Base-by-base conservation (phyloP, 2,113 vertebrate genomes). In the Perognathus longimembris region DNA sequence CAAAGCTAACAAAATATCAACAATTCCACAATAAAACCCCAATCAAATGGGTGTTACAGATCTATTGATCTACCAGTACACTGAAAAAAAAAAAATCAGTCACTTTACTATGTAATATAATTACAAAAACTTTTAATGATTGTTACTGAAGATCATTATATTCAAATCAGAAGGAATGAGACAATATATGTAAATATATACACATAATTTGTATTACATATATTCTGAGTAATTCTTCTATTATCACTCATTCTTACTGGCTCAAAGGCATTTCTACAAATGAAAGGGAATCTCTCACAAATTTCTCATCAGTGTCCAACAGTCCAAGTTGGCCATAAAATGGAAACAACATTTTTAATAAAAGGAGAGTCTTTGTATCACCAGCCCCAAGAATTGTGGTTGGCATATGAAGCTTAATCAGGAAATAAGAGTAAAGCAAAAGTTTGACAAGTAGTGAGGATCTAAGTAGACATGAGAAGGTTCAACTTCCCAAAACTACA, bases 221-320 rank as follows among this genome's bases (percentile, higher is more conserved):
- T 89, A 85, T 36, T 12, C 6, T 71, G 73, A 67, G 50, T 15
- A 77, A 28, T 94, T 80, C 77, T 81, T 40, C 34, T 64, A n/a
- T 86, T 63, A 92, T 83, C 67, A 91, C 24, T 69, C 42, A 88
- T 38, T 66, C 74, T 88, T 79, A 66, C 20, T 73, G 73, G 20
- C 77, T 93, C 76, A 77, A 90, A 91, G 38, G n/a, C 67, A 96
- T 12, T 40, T 91, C 73, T 77, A 59, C 24, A 36, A 80, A 92
- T 54, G 34, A 70, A 73, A 91, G 89, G 36, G 2, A 80, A 94
- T 66, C 86, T 78, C 54, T 88, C 69, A 93, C 38, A 91, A 88
- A 86, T 70, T 42, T 38, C 66, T 69, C 79, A 45, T 78, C 54
- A 75, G 10, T 76, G 21, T 80, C 76, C 71, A 45, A 85, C 45